Percentiles rank a stretch among this genome's conserved stretches.
These are phyloP conservation scores for Zoroaster sp. DNA, from an alignment of 53 echinoderm and acorn worm species.

Conservation along the genomic window DNA sequence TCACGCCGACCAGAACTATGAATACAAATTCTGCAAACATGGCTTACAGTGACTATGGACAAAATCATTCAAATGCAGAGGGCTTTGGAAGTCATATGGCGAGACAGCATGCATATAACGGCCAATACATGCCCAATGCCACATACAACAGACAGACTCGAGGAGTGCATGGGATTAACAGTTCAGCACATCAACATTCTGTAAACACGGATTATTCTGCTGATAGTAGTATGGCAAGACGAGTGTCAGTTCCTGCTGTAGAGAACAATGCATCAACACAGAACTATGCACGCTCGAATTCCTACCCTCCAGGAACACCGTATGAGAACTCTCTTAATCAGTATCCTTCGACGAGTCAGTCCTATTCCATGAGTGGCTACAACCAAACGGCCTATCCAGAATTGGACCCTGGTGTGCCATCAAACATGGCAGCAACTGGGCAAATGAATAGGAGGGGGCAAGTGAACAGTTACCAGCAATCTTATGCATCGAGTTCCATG, in stretches of 20 bases:
- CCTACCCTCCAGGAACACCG: constrained; percentile 25
- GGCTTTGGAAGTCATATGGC: constrained; percentile 39
- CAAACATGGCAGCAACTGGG: background rate
- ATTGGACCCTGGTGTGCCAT: constrained; percentile 1
- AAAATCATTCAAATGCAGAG: constrained; percentile 8
- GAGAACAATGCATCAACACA: constrained; percentile 34
- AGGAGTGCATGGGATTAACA: constrained; percentile 20
- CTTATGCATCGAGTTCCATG: constrained; percentile 26
- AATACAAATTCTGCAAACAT: constrained; percentile 20
- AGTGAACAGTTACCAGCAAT: constrained; percentile 19
- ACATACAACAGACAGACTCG: constrained; percentile 23
- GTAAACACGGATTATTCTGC: constrained; percentile 18
- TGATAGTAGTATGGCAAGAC: constrained; percentile 21
- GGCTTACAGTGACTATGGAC: constrained; percentile 41
- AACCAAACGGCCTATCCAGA: constrained; percentile 26
- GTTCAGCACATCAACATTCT: constrained; percentile 20
- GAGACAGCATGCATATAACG: constrained; percentile 23
- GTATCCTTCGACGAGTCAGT: constrained; percentile 35
- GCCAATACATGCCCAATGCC: constrained; percentile 18
- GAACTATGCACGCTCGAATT: constrained; percentile 41
- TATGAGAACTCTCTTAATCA: constrained; percentile 31
- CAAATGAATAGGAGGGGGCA: constrained; percentile 27
- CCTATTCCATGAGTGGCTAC: constrained; percentile 29
- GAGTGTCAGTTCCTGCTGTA: constrained; percentile 44
- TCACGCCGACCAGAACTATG: constrained; percentile 46